Evolutionary conservation across 1,140 invertebrate species (phyloP).

Genomic region (Colletes latitarsis): DNA sequence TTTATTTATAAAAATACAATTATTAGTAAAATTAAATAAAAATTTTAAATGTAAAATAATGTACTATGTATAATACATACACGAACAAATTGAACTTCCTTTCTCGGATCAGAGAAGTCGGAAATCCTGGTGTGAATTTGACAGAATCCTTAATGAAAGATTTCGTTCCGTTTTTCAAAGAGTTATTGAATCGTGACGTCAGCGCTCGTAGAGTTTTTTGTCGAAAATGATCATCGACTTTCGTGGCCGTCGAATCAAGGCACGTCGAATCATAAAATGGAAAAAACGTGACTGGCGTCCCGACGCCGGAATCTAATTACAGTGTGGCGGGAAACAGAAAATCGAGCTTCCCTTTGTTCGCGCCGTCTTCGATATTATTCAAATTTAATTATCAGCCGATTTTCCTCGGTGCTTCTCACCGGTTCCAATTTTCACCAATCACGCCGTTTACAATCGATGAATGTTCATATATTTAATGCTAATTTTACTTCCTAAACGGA

Average conservation of each 20-base stretch:
- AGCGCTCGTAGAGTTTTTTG: background rate
- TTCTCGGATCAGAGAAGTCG: background rate
- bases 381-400: slow-evolving; percentile 17
- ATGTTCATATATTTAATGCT: background rate
- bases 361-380: slow-evolving; percentile 15
- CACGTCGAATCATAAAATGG: slow-evolving; percentile 22
- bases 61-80: too few relatives aligned
- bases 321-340: background rate
- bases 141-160: slow-evolving; percentile 2
- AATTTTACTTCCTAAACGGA: background rate
- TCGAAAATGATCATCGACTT: background rate
- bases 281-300: slow-evolving; percentile 23
- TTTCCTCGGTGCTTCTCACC: too few relatives aligned
- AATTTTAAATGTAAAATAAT: too few relatives aligned
- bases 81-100: background rate
- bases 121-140: background rate
- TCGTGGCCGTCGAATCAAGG: background rate
- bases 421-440: background rate
- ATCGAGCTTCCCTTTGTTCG: background rate
- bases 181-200: too few relatives aligned
- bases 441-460: background rate
- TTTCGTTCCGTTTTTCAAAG: background rate
- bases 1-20: too few relatives aligned
- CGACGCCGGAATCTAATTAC: slow-evolving; percentile 36
- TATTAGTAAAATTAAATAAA: too few relatives aligned